Base-by-base conservation (phyloP, 2,888 invertebrate species). In the Zele albiditarsus region DNA sequence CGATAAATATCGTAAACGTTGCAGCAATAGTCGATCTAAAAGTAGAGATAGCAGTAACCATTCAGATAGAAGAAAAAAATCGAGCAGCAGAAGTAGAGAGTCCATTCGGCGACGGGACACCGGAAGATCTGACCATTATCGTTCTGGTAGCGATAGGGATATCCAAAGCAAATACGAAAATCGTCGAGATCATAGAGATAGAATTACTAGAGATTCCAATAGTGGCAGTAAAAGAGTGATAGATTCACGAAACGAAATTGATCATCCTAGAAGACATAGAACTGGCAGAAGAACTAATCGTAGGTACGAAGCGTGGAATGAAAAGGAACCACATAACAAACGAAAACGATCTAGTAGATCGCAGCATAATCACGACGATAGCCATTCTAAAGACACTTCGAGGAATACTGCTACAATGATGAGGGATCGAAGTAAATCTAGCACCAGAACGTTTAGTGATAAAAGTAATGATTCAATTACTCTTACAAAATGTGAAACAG, bases 11-110 rank as follows among this genome's bases (percentile, higher is more conserved):
- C 31, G 65, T 23, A 70, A 28, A 38, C 31, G 14, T 63, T 20
- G 4, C n/a, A 63, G 38, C 14, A 63, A 20, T 12, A 65, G 60
- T 57, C 27, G 25, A 49, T 42, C 63, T 12, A 69, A n/a, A 33
- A 75, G 71, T 27, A 71, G 66, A 66, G 66, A 65, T 4, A 66
- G 28, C 14, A 71, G 66, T 53, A n/a, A 16, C 33, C 20, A 28
- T 53, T 46, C 49, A 63, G 46, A 63, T 25, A 46, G 49, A 42
- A 71, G 46, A 49, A 63, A 12, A 46, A 16, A 58, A 20, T 12
- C n/a, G 4, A 46, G 71, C 33, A 71, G 58, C 14, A 46, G 46
- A 31, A 71, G 63, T 33, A 63, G 42, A 53, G 42, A 33, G 14
- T 38, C n/a, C 2, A 16, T 27, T 23, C 14, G 46, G 14, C 33